Percentiles rank a stretch among this genome's conserved stretches.
phyloP scores from a whole-genome alignment of 2,888 invertebrate genomes.

The Lasius platythorax region DNA sequence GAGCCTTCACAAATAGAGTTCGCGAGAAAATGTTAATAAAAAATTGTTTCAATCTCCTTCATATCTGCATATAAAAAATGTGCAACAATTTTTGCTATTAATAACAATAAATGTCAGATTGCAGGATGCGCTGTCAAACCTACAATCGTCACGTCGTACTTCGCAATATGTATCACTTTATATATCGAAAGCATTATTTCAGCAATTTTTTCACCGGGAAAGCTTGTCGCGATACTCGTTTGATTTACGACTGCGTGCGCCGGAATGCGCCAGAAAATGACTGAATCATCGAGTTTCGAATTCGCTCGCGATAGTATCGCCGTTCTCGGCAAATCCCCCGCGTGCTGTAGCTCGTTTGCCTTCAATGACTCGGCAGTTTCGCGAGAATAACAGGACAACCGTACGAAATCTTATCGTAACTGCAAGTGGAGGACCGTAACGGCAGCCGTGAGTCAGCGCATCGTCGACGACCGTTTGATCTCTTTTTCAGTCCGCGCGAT shows the following conservation, averaged over 20 bases:
- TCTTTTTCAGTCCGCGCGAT: conserved; percentile 36
- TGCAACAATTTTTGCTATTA: conserved; percentile 32
- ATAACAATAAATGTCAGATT: conserved; percentile 45
- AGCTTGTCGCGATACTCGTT: conserved; percentile 53
- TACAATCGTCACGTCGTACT: conserved; percentile 38
- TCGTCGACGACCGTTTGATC: conserved; percentile 47
- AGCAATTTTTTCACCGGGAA: conserved; percentile 50
- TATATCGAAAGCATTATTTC: conserved; percentile 49
- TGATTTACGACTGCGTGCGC: conserved; percentile 48
- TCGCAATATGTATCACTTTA: conserved; percentile 49
- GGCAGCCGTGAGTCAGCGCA: conserved; percentile 57
- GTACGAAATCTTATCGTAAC: conserved; percentile 53
- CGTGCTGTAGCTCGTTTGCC: conserved; percentile 51
- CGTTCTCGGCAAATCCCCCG: conserved; percentile 51
- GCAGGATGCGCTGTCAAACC: conserved; percentile 36
- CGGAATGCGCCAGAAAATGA: conserved; percentile 51
- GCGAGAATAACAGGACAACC: conserved; percentile 53
- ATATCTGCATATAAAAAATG: not conserved
- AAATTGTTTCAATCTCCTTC: not conserved
- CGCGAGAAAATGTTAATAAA: not conserved
- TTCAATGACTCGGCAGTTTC: conserved; percentile 52
- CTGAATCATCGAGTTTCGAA: conserved; percentile 57
- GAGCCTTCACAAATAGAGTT: not conserved
- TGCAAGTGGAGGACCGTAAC: conserved; percentile 51
- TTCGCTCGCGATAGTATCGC: conserved; percentile 50